These are phyloP conservation scores for Scolopax rusticola DNA, from an alignment of 2,797 vertebrate genomes.

Conservation along the genomic window DNA sequence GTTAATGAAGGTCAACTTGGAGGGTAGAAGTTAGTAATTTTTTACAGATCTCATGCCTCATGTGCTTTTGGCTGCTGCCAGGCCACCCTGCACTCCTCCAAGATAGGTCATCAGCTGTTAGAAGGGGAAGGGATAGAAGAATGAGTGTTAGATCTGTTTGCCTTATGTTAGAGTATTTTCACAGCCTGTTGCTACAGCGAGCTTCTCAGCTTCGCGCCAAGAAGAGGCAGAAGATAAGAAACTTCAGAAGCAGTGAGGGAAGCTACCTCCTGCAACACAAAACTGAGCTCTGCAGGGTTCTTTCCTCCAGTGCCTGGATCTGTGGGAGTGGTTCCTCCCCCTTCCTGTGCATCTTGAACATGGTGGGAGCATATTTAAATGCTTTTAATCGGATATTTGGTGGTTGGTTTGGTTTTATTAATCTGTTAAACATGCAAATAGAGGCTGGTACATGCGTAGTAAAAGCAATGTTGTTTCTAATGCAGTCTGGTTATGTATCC, in stretches of 20 bases:
- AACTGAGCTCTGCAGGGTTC: slow-evolving; percentile 45
- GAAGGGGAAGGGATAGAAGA: background rate
- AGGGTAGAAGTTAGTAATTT: background rate
- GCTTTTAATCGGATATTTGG: background rate
- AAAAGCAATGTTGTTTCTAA: background rate
- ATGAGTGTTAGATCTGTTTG: background rate
- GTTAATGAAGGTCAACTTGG: background rate
- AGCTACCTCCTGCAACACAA: slow-evolving; percentile 8
- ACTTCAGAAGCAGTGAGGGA: slow-evolving; percentile 18
- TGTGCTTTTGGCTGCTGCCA: background rate
- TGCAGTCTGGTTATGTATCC: background rate
- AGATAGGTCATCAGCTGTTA: background rate
- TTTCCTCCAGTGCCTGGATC: slow-evolving; percentile 43
- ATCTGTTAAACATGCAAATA: background rate
- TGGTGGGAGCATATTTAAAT: background rate
- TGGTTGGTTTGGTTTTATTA: background rate
- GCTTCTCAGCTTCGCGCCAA: background rate
- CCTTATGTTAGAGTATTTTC: slow-evolving; percentile 24
- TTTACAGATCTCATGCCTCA: background rate
- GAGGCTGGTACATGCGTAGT: background rate
- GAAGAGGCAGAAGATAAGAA: slow-evolving; percentile 15
- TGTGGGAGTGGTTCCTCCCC: slow-evolving; percentile 24
- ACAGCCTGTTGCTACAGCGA: slow-evolving; percentile 32
- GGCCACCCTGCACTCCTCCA: background rate
- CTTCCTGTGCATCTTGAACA: background rate